phyloP scores from a whole-genome alignment of 2,888 invertebrate species.

The Branchellion lobata region DNA sequence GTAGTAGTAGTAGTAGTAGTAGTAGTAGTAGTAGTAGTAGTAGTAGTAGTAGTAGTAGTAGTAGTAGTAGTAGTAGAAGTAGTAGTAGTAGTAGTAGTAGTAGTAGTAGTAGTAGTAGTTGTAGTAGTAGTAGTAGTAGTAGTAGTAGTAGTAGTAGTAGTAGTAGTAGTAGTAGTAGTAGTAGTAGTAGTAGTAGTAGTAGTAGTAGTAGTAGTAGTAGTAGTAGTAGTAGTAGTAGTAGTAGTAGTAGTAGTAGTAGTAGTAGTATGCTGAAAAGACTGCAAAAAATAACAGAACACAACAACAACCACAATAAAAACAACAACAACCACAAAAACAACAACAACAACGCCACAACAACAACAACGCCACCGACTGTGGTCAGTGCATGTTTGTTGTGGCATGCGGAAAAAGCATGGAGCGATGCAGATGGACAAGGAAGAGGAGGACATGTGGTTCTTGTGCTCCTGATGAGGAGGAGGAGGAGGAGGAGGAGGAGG shows the following conservation, averaged over 20 bases:
- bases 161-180: slow-evolving; percentile 25
- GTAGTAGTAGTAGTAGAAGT: background rate
- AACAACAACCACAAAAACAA: no score
- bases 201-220: slow-evolving; percentile 1
- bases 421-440: slow-evolving; percentile 83
- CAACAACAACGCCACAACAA: no score
- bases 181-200: slow-evolving; percentile 1
- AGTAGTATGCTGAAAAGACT: no score
- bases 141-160: background rate
- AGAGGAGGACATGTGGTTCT: slow-evolving; percentile 79
- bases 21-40: background rate
- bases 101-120: slow-evolving; percentile 19
- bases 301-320: no score
- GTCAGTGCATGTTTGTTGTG: background rate
- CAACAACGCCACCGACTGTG: background rate
- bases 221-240: background rate
- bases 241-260: background rate
- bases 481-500: background rate
- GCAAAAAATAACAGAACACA: no score
- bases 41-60: slow-evolving; percentile 25
- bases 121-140: slow-evolving; percentile 2
- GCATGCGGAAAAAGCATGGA: slow-evolving; percentile 64
- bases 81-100: slow-evolving; percentile 5
- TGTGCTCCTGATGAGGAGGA: slow-evolving; percentile 65
- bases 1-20: slow-evolving; percentile 4